These are phyloP conservation scores for Conops quadrifasciatus DNA, from an alignment of 2,888 invertebrate species.

Conservation along the genomic window DNA sequence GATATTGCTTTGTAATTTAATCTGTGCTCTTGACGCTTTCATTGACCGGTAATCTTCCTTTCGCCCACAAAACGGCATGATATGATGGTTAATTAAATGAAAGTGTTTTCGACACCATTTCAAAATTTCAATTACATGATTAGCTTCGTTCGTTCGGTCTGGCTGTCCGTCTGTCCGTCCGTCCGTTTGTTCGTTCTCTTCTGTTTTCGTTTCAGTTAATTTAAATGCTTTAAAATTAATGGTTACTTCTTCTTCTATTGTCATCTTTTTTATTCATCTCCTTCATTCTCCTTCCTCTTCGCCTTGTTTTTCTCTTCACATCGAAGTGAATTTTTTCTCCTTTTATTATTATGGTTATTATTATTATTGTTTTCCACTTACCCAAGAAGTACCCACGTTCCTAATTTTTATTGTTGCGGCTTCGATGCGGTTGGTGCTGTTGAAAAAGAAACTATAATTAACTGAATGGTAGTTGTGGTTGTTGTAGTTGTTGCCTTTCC, in stretches of 20 bases:
- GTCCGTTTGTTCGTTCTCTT: not conserved
- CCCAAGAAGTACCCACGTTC: not conserved
- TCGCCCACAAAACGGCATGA: no score
- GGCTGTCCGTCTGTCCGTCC: not conserved
- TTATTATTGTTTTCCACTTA: conserved; percentile 1
- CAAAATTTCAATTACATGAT: no score
- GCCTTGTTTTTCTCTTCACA: not conserved
- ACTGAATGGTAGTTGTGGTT: no score
- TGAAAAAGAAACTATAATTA: no score
- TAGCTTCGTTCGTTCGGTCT: no score
- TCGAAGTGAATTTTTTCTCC: not conserved
- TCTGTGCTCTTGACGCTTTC: no score
- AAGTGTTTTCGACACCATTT: conserved; percentile 26
- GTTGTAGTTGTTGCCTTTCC: no score
- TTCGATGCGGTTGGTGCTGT: no score
- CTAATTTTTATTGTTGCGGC: no score
- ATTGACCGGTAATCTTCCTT: no score
- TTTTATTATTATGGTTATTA: conserved; percentile 7
- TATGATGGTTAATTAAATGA: conserved; percentile 21
- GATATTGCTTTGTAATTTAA: no score
- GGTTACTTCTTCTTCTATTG: not conserved
- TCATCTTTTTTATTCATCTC: not conserved
- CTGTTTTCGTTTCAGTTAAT: not conserved
- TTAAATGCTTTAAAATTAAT: not conserved
- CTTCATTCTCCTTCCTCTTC: conserved; percentile 2